Percentiles rank a stretch among this genome's conserved stretches.
Conservation (phyloP, 2,797 vertebrate species). For the Enteromius fasciolatus region DNA sequence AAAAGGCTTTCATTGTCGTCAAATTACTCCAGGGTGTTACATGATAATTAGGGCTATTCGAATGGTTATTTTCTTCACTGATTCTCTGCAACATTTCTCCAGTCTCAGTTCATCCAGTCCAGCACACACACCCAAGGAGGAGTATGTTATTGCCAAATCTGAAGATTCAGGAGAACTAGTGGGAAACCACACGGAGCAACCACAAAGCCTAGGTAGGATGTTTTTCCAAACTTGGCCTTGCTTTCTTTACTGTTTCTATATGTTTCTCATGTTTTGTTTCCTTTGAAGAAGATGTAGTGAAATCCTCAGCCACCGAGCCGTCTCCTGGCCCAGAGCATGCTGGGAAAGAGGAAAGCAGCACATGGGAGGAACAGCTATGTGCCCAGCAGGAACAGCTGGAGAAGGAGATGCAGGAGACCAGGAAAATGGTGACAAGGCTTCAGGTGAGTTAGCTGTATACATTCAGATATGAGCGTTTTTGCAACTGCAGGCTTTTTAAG, state of each 20-base stretch:
- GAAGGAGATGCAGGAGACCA: conserved; percentile 97
- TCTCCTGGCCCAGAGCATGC: conserved; percentile 74
- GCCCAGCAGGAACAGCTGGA: conserved; percentile 96
- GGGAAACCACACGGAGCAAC: conserved; percentile 81
- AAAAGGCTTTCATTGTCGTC: conserved; percentile 6
- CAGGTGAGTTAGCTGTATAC: conserved; percentile 78
- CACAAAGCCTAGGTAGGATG: conserved; percentile 76
- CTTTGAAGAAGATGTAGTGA: conserved; percentile 77
- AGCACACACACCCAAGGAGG: conserved; percentile 88
- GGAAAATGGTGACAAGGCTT: conserved; percentile 95
- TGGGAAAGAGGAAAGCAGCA: conserved; percentile 74
- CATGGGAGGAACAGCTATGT: conserved; percentile 96
- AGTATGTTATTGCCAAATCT: conserved; percentile 81
- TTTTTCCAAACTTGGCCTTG: not conserved
- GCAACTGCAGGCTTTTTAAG: not conserved
- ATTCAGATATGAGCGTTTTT: not conserved
- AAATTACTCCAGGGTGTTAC: not conserved
- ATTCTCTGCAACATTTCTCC: conserved; percentile 69
- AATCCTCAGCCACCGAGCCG: conserved; percentile 71
- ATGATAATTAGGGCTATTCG: not conserved
- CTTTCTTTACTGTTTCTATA: not conserved
- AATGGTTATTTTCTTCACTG: conserved; percentile 58
- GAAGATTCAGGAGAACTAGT: conserved; percentile 82
- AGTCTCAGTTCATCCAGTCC: conserved; percentile 96
- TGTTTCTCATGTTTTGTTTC: not conserved